Evolutionary conservation across 2,888 invertebrate genomes (phyloP).

Genomic region (Hanleya hanleyi): DNA sequence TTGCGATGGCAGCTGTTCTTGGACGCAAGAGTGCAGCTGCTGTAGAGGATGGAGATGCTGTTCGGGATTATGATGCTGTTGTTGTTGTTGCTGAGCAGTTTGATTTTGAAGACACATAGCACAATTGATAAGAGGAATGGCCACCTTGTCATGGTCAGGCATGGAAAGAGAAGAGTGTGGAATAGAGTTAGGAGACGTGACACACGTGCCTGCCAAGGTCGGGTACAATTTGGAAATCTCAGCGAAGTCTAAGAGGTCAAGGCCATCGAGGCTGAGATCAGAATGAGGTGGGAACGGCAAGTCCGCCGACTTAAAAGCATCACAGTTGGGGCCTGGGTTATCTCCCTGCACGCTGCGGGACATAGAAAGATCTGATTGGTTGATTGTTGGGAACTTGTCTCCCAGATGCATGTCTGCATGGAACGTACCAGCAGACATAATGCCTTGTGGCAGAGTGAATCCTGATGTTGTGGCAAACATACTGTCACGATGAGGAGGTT

Average conservation of each 20-base stretch:
- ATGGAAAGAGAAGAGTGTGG: constrained; percentile 19
- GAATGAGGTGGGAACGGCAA: constrained; percentile 49
- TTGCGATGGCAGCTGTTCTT: constrained; percentile 29
- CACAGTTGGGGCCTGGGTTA: constrained; percentile 32
- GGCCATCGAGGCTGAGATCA: constrained; percentile 63
- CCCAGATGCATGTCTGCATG: no score
- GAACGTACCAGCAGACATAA: no score
- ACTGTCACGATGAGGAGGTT: background rate
- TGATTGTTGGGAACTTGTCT: constrained; percentile 11
- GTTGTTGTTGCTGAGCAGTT: background rate
- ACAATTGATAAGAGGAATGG: constrained; percentile 18
- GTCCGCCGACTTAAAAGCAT: constrained; percentile 46
- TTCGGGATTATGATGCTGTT: background rate
- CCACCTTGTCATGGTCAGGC: background rate
- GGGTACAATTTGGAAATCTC: constrained; percentile 57
- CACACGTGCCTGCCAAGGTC: constrained; percentile 15
- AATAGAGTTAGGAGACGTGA: background rate
- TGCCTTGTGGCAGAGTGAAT: constrained; percentile 13
- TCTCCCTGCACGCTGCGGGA: background rate
- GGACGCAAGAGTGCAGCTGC: background rate
- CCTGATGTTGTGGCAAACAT: constrained; percentile 13
- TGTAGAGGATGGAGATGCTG: background rate
- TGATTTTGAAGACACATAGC: constrained; percentile 30
- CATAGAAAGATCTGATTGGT: background rate
- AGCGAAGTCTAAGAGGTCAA: constrained; percentile 62